Evolutionary conservation across 2,113 vertebrate genomes (phyloP).

Genomic region (Agelaius phoeniceus): DNA sequence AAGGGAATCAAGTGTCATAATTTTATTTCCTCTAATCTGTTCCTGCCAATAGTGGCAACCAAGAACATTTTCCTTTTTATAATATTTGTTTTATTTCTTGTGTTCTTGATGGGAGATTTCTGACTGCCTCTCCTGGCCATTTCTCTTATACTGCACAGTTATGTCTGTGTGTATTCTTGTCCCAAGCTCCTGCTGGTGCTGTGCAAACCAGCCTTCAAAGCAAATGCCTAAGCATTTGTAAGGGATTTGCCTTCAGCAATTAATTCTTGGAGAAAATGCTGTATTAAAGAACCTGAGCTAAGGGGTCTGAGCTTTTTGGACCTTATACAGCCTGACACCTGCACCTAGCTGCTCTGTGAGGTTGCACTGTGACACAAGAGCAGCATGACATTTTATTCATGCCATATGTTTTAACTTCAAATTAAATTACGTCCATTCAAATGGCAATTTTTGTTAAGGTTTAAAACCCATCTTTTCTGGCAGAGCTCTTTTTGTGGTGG

Average conservation of each 20-base stretch:
- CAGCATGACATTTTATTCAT: neutral
- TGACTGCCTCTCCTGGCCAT: neutral
- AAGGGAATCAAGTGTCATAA: neutral
- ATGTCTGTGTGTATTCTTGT: neutral
- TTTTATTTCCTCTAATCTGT: neutral
- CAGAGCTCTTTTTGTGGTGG: neutral
- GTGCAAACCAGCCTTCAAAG: neutral
- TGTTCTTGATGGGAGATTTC: neutral
- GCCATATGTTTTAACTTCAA: neutral
- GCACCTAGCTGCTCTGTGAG: neutral
- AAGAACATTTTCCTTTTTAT: neutral
- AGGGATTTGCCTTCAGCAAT: neutral
- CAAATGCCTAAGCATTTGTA: neutral
- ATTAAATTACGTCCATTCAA: neutral
- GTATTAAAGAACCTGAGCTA: neutral
- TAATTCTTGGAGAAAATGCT: neutral
- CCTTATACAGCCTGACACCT: neutral
- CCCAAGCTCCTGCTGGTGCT: neutral
- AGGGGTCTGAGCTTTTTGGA: neutral
- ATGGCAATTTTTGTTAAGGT: neutral
- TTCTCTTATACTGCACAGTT: neutral
- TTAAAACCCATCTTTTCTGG: neutral
- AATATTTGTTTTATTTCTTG: neutral
- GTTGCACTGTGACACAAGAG: neutral
- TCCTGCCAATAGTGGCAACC: neutral